These are phyloP conservation scores for Poeciliopsis prolifica DNA, from an alignment of 2,113 vertebrate genomes.

Conservation along the genomic window DNA sequence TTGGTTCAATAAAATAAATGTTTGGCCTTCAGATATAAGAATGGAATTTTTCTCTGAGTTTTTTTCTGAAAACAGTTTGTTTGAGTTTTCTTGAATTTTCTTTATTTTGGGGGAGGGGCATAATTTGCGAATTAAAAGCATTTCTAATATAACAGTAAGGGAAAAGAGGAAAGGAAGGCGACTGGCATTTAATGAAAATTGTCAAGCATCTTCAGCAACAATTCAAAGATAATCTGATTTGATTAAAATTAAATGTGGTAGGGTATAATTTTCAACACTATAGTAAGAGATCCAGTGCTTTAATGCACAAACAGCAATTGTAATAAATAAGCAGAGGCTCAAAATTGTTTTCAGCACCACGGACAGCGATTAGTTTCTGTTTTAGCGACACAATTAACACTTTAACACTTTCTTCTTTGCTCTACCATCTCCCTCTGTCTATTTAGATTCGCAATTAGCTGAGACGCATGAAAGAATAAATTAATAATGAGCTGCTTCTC, in stretches of 20 bases:
- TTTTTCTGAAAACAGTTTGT: background rate
- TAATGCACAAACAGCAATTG: background rate
- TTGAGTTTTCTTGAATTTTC: too few relatives aligned
- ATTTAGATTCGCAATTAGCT: background rate
- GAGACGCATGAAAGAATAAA: background rate
- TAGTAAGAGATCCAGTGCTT: background rate
- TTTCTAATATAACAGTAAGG: background rate
- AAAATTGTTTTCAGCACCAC: conserved; percentile 57
- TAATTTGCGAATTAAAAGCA: background rate
- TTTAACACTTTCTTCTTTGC: background rate
- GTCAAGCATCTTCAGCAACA: too few relatives aligned
- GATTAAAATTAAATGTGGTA: background rate
- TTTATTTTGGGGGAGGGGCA: background rate
- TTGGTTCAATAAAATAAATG: background rate
- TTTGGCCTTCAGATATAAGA: background rate
- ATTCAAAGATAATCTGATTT: too few relatives aligned
- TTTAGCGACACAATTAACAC: background rate
- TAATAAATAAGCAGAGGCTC: background rate
- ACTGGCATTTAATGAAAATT: background rate
- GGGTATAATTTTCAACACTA: background rate
- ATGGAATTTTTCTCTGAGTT: background rate
- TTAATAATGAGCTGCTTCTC: background rate
- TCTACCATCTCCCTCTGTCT: background rate
- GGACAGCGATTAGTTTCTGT: conserved; percentile 59
- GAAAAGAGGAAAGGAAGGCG: background rate